Base-by-base conservation (phyloP, 2,888 invertebrate genomes). In the Phoenoteleia sp. region DNA sequence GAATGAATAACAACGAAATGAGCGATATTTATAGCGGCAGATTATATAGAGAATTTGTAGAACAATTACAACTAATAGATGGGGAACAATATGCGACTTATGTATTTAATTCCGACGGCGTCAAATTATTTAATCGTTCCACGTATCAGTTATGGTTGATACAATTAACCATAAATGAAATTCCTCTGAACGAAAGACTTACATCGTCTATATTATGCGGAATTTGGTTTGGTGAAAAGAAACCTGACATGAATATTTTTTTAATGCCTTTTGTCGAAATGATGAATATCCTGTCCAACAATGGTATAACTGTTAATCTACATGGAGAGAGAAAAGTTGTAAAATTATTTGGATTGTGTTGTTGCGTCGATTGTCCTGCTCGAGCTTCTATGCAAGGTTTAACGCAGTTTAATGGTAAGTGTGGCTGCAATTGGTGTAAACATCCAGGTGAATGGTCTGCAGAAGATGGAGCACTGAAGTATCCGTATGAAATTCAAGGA, bases 391-490 rank as follows among this genome's bases (percentile, higher is more conserved):
- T 87, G 52, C 54, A 64, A 60, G 62, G 74, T 19, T 75, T 80
- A 1, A 52, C 21, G 4, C 72, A 75, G 19, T 86, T 75, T 19
- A 86, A 86, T 36, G 87, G 86, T 0, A 58, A 75, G 7, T 87
- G 60, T 56, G 87, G 87, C 0, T 89, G 88, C 58, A 76, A 67
- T 9, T 76, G 83, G 62, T 88, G 87, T 19, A 42, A 76, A 2
- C 82, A 86, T 75, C 62, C 67, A 39, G 85, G 87, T 11, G 25
- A 49, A 60, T 67, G 60, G 56, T 27, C 52, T 19, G 1, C 23
- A 33, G 62, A 71, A 62, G 21, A 52, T 54, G 29, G 25, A 1
- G 39, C 62, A n/a, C 1, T 29, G 15, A 80, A 72, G 25, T 80
- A 72, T 56, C 72, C 72, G 4, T 60, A 56, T 13, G 52, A 72